phyloP scores from a whole-genome alignment of 2,888 invertebrate genomes.

The Ophion ellenae region DNA sequence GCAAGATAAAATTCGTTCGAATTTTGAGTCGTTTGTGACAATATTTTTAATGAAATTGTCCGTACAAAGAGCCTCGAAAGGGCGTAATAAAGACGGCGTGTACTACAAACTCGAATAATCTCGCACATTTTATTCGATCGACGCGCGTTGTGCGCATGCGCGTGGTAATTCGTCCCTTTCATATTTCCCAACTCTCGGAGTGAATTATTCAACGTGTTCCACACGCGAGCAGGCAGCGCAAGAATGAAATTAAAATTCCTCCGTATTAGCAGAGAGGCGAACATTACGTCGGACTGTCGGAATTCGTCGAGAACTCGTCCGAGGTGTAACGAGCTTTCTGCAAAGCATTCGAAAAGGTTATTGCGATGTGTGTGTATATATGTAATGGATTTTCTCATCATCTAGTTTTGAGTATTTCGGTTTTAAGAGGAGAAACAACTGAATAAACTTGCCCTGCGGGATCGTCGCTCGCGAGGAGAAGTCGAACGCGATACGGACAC shows the following conservation, averaged over 20 bases:
- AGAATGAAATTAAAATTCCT: constrained; percentile 16
- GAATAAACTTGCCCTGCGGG: constrained; percentile 66
- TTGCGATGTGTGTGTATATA: neutral
- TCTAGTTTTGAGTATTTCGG: constrained; percentile 26
- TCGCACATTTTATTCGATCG: neutral
- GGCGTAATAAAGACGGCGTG: constrained; percentile 28
- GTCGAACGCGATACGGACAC: constrained; percentile 68
- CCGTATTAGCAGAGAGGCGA: constrained; percentile 48
- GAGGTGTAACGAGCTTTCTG: constrained; percentile 70
- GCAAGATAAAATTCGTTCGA: neutral
- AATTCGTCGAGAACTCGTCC: constrained; percentile 70
- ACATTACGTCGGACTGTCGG: constrained; percentile 68
- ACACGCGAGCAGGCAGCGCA: neutral
- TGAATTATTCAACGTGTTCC: neutral
- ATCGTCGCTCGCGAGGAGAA: constrained; percentile 65
- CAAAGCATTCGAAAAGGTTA: neutral
- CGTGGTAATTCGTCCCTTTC: constrained; percentile 14
- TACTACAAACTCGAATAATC: constrained; percentile 18
- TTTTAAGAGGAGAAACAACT: neutral
- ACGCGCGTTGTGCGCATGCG: neutral
- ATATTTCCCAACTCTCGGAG: constrained; percentile 30
- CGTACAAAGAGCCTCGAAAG: constrained; percentile 53
- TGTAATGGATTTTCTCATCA: neutral
- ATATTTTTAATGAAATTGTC: constrained; percentile 42
- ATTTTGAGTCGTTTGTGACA: neutral